phyloP scores from a whole-genome alignment of 1,140 invertebrate species.

The Pseudomyrmex concolor region DNA sequence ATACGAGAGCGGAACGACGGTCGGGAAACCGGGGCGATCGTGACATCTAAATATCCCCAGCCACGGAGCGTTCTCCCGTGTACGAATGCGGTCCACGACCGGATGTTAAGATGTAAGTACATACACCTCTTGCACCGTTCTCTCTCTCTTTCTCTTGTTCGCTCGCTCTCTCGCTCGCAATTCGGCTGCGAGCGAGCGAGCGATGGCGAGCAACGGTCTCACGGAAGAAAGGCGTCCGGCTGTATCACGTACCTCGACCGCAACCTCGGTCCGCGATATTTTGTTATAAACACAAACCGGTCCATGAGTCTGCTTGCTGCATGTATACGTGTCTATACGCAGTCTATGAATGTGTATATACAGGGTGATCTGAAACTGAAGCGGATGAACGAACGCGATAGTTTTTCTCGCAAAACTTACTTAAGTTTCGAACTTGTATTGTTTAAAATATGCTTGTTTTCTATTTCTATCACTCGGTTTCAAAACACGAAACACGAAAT shows the following conservation, averaged over 20 bases:
- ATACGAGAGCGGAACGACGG: constrained; percentile 51
- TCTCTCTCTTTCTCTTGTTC: neutral
- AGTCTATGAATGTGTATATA: neutral
- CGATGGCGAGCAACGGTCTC: constrained; percentile 23
- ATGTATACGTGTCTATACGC: neutral
- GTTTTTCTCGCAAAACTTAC: neutral
- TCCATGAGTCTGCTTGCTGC: neutral
- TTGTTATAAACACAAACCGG: constrained; percentile 61
- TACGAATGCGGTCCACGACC: constrained; percentile 69
- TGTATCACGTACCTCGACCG: constrained; percentile 8
- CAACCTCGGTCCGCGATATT: constrained; percentile 50
- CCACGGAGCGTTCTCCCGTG: constrained; percentile 57
- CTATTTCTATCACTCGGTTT: neutral
- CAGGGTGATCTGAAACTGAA: neutral
- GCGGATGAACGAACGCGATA: neutral
- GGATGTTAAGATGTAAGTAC: constrained; percentile 76
- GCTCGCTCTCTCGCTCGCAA: neutral
- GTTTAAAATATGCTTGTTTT: neutral
- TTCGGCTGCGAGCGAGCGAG: constrained; percentile 5
- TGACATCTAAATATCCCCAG: constrained; percentile 17
- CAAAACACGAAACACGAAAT: neutral
- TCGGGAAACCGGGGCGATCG: constrained; percentile 1
- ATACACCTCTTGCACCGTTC: constrained; percentile 8
- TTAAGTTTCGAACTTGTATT: neutral
- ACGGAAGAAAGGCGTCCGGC: constrained; percentile 57